Percentiles rank a stretch among this genome's conserved stretches.
phyloP scores from a whole-genome alignment of 2,797 vertebrate species.

The Typhlichthys eigenmanni region DNA sequence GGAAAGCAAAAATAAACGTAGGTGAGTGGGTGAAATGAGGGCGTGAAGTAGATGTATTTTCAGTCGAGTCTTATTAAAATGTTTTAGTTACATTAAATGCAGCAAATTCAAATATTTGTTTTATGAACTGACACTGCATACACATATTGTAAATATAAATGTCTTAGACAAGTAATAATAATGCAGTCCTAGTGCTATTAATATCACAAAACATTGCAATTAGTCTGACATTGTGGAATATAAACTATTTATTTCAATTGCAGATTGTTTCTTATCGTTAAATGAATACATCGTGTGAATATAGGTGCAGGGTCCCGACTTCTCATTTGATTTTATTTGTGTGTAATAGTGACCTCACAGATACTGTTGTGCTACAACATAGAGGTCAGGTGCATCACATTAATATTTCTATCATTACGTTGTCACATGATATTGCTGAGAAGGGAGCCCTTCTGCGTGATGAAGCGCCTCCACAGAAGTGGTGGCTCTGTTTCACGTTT shows the following conservation, averaged over 20 bases:
- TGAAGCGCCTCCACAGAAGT: constrained; percentile 38
- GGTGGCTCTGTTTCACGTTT: constrained; percentile 46
- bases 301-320: neutral
- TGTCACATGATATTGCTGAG: constrained; percentile 45
- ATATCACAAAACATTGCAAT: too few relatives aligned
- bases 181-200: too few relatives aligned
- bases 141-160: too few relatives aligned
- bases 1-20: constrained; percentile 19
- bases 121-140: too few relatives aligned
- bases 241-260: too few relatives aligned
- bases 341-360: constrained; percentile 20
- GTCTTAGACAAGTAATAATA: too few relatives aligned
- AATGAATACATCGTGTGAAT: constrained; percentile 14
- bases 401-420: constrained; percentile 66
- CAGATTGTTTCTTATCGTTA: neutral
- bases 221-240: too few relatives aligned
- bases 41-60: neutral
- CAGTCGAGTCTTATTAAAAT: too few relatives aligned
- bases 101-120: too few relatives aligned
- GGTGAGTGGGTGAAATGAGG: neutral
- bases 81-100: too few relatives aligned
- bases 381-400: constrained; percentile 53
- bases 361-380: constrained; percentile 27
- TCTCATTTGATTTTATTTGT: constrained; percentile 17
- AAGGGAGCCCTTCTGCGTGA: constrained; percentile 46